Evolutionary conservation across 2,113 vertebrate species (phyloP).

Genomic region (Gadus chalcogrammus): DNA sequence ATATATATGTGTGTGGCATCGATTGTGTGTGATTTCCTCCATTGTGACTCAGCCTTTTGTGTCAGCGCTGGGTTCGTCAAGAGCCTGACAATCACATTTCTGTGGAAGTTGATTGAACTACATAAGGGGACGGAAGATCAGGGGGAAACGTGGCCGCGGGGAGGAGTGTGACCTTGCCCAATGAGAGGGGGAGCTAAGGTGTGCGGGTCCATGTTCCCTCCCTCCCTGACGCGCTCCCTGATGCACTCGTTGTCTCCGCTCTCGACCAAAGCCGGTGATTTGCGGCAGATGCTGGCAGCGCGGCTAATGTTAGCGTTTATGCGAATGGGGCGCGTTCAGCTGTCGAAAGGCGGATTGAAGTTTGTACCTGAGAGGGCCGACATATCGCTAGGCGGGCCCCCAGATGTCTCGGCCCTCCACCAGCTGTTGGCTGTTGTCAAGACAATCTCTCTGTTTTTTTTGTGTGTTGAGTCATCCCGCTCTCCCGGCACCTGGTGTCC

Average conservation of each 20-base stretch:
- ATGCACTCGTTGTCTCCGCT: no score
- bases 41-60: no score
- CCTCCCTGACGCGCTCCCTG: conserved; percentile 1
- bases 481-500: conserved; percentile 62
- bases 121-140: neutral
- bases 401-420: conserved; percentile 49
- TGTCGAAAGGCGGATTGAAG: conserved; percentile 56
- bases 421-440: conserved; percentile 65
- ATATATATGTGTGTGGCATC: no score
- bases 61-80: no score
- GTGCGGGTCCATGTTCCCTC: neutral
- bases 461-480: conserved; percentile 50
- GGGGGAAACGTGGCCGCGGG: neutral
- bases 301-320: conserved; percentile 33
- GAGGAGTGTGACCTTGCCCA: conserved; percentile 27
- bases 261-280: conserved; percentile 25
- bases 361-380: conserved; percentile 42
- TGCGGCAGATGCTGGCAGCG: conserved; percentile 45
- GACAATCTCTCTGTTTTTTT: conserved; percentile 64
- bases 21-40: no score
- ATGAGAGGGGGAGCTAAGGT: conserved; percentile 11
- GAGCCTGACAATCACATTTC: no score
- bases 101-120: no score
- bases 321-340: conserved; percentile 27
- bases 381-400: conserved; percentile 42